Base-by-base conservation (phyloP, 2,888 invertebrate genomes). In the Morpho helenor region DNA sequence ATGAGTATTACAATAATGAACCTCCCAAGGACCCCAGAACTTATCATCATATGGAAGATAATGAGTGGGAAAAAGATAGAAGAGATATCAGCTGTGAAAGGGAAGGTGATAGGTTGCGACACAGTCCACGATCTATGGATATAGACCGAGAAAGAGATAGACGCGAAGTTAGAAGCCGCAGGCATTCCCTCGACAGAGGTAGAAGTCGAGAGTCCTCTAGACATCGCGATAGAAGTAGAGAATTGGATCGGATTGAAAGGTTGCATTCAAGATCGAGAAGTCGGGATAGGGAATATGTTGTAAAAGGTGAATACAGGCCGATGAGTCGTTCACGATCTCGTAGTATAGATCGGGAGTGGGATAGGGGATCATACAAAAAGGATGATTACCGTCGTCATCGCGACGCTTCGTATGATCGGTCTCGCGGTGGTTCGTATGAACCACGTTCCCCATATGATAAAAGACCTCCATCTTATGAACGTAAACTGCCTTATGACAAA, bases 21-120 rank as follows among this genome's bases (percentile, higher is more conserved):
- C 84, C 87, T 44, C 93, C 93, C 0, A 93, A 93, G 76, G 93
- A 93, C 74, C 93, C 93, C 0, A 84, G 93, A 57, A 82, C 87
- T 7, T 93, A 93, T 68, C 93, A 92, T 69, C 92, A 92, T 66
- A 80, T 92, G 59, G 87, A 87, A n/a, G 86, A 87, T 42, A 77
- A 71, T 45, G 86, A 84, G 42, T 91, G 91, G 91, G 90, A 88
- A 51, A 92, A 92, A 70, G 78, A 78, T 23, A 72, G 83, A 7
- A 74, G 85, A 47, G 88, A 85, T 56, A 65, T 89, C 10, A 87
- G 87, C 54, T 79, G 82, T 8, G 90, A 91, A 53, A 79, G 89
- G 69, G 90, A 90, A 7, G 74, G 72, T 5, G 87, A 85, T 41
- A 75, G 89, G 52, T 44, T 84, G 56, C 77, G 89, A 39, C 85